These are phyloP conservation scores for Brachionus asplanchnoidis DNA, from an alignment of 1,140 invertebrate genomes.

Conservation along the genomic window DNA sequence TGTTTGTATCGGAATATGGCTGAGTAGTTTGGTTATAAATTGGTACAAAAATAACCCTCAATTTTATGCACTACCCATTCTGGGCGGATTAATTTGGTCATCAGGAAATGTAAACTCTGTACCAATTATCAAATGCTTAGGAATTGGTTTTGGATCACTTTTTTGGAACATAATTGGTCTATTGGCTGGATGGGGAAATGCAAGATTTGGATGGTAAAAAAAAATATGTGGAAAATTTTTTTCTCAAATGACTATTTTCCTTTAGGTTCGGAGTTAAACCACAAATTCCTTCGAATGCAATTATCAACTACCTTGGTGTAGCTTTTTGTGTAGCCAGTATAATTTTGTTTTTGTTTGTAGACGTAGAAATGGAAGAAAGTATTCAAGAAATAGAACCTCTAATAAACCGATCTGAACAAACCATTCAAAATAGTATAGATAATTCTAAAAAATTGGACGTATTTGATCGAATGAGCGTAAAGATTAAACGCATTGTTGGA, in stretches of 20 bases:
- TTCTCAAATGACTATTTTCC: constrained; percentile 49
- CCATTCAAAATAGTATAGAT: neutral
- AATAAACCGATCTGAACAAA: neutral
- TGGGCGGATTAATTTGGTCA: constrained; percentile 47
- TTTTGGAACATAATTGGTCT: constrained; percentile 45
- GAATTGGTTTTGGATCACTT: constrained; percentile 24
- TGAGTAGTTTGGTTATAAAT: constrained; percentile 44
- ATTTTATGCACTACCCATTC: constrained; percentile 46
- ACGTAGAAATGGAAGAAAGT: neutral
- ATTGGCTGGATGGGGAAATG: constrained; percentile 54
- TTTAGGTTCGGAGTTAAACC: constrained; percentile 52
- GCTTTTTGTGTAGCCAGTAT: constrained; percentile 47
- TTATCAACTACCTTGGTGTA: constrained; percentile 55
- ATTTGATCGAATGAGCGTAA: neutral
- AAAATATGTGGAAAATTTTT: neutral
- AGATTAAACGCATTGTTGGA: neutral
- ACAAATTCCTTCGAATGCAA: constrained; percentile 46
- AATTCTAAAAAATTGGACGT: neutral
- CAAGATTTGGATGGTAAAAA: constrained; percentile 52
- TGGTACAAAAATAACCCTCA: constrained; percentile 43
- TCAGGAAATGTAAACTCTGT: constrained; percentile 42
- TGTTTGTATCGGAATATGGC: constrained; percentile 45
- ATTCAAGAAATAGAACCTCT: neutral
- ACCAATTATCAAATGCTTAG: constrained; percentile 33
- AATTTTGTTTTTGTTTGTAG: constrained; percentile 34